Evolutionary conservation across 2,113 vertebrate species (phyloP).

Genomic region (Tyrannus savana): DNA sequence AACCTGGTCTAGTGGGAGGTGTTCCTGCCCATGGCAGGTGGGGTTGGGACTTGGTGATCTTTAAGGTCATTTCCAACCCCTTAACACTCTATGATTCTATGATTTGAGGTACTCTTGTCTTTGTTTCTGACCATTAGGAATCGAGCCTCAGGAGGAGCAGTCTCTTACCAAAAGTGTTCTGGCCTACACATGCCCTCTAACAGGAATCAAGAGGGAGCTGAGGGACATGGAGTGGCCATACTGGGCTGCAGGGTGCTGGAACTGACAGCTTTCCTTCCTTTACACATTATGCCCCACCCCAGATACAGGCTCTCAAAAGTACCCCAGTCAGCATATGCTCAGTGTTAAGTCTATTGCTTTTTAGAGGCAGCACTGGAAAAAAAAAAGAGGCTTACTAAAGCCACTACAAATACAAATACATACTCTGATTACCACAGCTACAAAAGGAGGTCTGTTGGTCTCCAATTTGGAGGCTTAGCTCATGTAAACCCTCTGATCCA

Average conservation of each 20-base stretch:
- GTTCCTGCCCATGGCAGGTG: background rate
- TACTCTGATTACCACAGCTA: background rate
- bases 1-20: background rate
- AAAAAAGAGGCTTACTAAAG: background rate
- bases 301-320: background rate
- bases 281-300: background rate
- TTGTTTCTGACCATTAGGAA: background rate
- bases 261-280: background rate
- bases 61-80: background rate
- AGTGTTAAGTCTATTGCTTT: background rate
- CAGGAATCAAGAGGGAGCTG: background rate
- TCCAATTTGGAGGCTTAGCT: accelerated
- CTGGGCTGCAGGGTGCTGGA: background rate
- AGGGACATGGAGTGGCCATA: accelerated
- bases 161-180: background rate
- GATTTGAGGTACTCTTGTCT: background rate
- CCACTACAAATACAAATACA: accelerated
- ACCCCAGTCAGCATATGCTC: background rate
- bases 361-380: background rate
- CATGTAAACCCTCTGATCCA: background rate
- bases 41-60: background rate
- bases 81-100: background rate
- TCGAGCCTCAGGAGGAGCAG: background rate
- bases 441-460: background rate
- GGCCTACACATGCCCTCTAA: background rate